Conservation (phyloP, 2,113 vertebrate species). For the Oreochromis aureus region DNA sequence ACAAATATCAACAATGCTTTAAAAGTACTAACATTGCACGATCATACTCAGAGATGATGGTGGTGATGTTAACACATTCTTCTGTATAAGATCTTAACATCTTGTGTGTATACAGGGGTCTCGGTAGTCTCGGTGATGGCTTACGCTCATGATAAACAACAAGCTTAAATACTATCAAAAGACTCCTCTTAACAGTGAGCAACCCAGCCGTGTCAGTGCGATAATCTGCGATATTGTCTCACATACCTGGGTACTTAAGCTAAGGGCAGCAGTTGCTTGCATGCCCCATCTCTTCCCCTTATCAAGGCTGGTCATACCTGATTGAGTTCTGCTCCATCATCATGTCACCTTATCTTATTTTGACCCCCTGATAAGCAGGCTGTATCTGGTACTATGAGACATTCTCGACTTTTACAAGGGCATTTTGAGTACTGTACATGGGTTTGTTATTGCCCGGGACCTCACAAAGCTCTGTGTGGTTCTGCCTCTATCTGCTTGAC, state of each 20-base stretch:
- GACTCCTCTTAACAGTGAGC: background rate
- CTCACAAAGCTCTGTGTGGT: constrained; percentile 28
- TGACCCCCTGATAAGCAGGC: constrained; percentile 22
- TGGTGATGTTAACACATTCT: background rate
- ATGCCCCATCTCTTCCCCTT: constrained; percentile 6
- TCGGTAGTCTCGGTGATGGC: background rate
- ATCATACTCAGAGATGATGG: background rate
- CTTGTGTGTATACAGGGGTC: background rate
- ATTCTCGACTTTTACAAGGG: constrained; percentile 26
- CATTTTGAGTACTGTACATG: constrained; percentile 10
- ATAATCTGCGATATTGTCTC: background rate
- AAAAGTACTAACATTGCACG: background rate
- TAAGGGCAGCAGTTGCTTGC: constrained; percentile 27
- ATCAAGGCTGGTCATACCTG: constrained; percentile 21
- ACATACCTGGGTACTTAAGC: background rate
- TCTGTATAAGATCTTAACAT: background rate
- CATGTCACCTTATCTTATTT: constrained; percentile 37
- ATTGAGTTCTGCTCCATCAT: constrained; percentile 42
- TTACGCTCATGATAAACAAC: background rate
- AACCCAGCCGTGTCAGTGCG: background rate
- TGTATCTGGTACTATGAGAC: constrained; percentile 45
- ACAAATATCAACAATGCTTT: background rate
- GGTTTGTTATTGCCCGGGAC: constrained; percentile 25
- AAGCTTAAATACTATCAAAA: background rate
- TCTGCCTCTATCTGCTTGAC: constrained; percentile 14